phyloP scores from a whole-genome alignment of 2,797 vertebrate genomes.

The Lagorchestes hirsutus region DNA sequence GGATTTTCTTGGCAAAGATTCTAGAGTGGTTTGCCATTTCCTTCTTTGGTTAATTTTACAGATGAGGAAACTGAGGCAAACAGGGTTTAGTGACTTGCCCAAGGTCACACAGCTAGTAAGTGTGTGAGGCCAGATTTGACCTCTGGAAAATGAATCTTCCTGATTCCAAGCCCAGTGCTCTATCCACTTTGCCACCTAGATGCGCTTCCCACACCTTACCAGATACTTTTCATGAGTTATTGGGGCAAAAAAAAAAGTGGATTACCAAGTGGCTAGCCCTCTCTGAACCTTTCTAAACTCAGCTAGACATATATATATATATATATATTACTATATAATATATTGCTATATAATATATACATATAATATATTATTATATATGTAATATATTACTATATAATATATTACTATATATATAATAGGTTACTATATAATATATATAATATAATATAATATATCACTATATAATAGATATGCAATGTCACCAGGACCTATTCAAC shows the following conservation, averaged over 20 bases:
- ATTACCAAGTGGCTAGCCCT: background rate
- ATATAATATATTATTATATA: no score
- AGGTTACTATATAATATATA: no score
- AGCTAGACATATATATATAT: background rate
- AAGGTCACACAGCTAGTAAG: background rate
- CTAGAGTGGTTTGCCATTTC: background rate
- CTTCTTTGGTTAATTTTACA: background rate
- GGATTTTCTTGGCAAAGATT: background rate
- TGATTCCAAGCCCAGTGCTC: background rate
- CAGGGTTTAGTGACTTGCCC: background rate
- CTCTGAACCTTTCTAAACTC: background rate
- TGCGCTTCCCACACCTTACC: background rate
- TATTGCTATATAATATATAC: no score
- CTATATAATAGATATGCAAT: background rate
- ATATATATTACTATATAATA: no score
- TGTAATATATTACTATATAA: no score
- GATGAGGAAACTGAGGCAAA: background rate
- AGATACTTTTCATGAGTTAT: background rate
- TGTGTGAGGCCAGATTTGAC: background rate
- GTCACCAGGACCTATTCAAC: background rate
- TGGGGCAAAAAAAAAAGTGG: background rate
- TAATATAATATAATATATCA: no score
- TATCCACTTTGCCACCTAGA: background rate
- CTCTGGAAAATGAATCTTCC: background rate
- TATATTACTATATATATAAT: no score